Conservation (phyloP, 37 sponge, comb jelly and placozoan species). For the Corticium candelabrum region DNA sequence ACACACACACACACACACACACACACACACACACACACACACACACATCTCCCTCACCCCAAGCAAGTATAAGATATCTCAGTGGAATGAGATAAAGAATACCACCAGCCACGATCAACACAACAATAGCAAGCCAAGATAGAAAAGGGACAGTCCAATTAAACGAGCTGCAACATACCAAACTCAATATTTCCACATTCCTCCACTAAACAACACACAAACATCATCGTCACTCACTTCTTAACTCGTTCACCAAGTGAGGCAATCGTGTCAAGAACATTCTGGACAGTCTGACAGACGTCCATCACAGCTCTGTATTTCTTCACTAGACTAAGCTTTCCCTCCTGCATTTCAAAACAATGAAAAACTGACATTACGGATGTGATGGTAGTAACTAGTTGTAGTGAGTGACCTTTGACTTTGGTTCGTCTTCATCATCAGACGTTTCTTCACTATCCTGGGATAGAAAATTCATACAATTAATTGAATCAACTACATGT, state of each 20-base stretch:
- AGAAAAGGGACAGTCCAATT: slow-evolving; percentile 85
- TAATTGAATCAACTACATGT: no score
- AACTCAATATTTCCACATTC: neutral
- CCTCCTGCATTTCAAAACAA: neutral
- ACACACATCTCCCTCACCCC: slow-evolving; percentile 57
- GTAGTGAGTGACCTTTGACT: no score
- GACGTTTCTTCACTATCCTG: neutral
- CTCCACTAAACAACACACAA: neutral
- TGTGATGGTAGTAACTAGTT: no score
- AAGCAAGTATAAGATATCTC: slow-evolving; percentile 51
- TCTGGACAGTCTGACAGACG: slow-evolving; percentile 65
- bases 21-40: slow-evolving; percentile 23
- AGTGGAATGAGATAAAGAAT: slow-evolving; percentile 65
- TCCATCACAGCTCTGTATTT: slow-evolving; percentile 41
- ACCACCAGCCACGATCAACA: slow-evolving; percentile 29
- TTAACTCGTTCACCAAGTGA: slow-evolving; percentile 62
- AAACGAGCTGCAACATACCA: slow-evolving; percentile 43
- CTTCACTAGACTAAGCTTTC: slow-evolving; percentile 7
- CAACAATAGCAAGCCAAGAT: slow-evolving; percentile 55
- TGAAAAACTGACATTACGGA: neutral
- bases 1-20: slow-evolving; percentile 16
- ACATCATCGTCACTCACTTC: slow-evolving; percentile 32
- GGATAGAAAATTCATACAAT: no score
- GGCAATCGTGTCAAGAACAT: slow-evolving; percentile 41
- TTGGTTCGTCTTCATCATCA: neutral